These are phyloP conservation scores for Agelaius tricolor DNA, from an alignment of 2,113 vertebrate species.

Conservation along the genomic window DNA sequence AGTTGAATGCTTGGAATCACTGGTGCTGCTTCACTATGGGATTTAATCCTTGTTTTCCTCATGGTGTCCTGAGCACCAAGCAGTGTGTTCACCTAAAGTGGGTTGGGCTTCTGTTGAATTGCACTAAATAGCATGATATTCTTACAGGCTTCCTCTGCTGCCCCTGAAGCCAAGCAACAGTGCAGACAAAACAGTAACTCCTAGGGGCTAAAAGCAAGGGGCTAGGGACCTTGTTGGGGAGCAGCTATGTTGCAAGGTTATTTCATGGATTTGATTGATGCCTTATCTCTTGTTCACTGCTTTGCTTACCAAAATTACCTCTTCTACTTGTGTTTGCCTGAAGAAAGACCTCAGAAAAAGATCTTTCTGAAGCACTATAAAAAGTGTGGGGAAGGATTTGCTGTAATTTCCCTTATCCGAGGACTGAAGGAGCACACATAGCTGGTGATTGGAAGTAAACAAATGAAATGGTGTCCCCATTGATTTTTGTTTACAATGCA, in stretches of 20 bases:
- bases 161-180: not conserved
- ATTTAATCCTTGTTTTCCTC: not conserved
- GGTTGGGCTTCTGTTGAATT: not conserved
- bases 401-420: not conserved
- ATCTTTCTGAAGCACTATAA: not conserved
- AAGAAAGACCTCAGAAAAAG: not conserved
- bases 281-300: not conserved
- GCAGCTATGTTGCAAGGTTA: accelerated
- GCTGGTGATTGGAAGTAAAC: not conserved
- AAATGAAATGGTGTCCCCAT: not conserved
- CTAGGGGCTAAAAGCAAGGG: not conserved
- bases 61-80: not conserved
- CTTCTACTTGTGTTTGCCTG: not conserved
- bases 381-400: not conserved
- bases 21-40: not conserved
- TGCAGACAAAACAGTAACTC: not conserved
- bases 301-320: not conserved
- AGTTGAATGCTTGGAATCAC: not conserved
- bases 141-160: not conserved
- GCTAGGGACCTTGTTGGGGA: accelerated
- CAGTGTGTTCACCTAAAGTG: accelerated
- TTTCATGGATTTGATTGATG: not conserved
- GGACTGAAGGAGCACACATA: accelerated
- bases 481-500: not conserved
- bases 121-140: no score